Evolutionary conservation across 37 sponge, comb jelly and placozoan species (phyloP).

Genomic region (Axinella damicornis): DNA sequence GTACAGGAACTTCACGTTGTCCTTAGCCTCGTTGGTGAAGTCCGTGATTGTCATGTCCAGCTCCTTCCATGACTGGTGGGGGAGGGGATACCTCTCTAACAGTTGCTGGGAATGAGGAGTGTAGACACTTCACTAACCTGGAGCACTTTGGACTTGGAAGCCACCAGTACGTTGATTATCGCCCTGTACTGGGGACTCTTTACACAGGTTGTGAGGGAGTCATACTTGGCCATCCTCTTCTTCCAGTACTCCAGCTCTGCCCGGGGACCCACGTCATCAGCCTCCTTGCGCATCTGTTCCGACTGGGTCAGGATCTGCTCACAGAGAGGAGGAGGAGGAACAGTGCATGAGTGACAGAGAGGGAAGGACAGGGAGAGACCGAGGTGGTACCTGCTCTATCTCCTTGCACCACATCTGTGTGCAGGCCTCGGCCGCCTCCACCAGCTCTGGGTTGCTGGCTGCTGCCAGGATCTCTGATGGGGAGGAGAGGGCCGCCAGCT

Average conservation of each 20-base stretch:
- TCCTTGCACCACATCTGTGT: constrained; percentile 91
- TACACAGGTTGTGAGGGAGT: constrained; percentile 89
- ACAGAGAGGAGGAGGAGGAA: too few species aligned
- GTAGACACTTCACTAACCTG: constrained; percentile 51
- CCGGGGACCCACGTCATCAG: constrained; percentile 92
- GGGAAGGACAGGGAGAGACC: constrained; percentile 8
- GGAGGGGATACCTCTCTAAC: too few species aligned
- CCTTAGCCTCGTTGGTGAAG: constrained; percentile 96
- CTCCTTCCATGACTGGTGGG: constrained; percentile 84
- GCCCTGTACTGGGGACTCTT: constrained; percentile 86
- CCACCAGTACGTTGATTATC: constrained; percentile 86
- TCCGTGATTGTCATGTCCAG: constrained; percentile 96
- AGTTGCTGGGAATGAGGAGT: too few species aligned
- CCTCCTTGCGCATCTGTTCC: constrained; percentile 99
- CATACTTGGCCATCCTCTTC: constrained; percentile 97
- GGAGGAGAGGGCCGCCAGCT: constrained; percentile 47
- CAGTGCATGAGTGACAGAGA: constrained; percentile 36
- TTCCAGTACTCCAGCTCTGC: constrained; percentile 99
- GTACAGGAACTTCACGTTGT: constrained; percentile 99
- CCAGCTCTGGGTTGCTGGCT: constrained; percentile 79
- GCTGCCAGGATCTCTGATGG: constrained; percentile 75
- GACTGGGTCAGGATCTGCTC: constrained; percentile 85
- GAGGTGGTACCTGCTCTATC: constrained; percentile 81
- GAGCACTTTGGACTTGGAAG: constrained; percentile 92
- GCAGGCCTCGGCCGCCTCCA: constrained; percentile 86